Conservation (phyloP, 2,888 invertebrate genomes). For the Stenchaetothrips biformis region DNA sequence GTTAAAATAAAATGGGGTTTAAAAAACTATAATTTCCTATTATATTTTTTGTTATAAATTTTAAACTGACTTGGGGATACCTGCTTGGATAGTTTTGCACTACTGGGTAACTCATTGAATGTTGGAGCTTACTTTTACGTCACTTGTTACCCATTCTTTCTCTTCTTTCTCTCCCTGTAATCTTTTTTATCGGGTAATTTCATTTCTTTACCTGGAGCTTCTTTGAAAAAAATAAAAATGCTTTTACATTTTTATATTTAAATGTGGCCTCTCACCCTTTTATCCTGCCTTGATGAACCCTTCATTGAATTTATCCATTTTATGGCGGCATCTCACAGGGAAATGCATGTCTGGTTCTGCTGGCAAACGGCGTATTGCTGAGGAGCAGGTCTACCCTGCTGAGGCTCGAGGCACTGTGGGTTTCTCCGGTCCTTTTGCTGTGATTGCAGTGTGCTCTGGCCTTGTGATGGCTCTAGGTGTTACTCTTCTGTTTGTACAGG, state of each 20-base stretch:
- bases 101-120: not conserved
- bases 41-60: constrained; percentile 3
- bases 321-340: constrained; percentile 26
- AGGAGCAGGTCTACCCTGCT: constrained; percentile 45
- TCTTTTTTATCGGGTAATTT: not conserved
- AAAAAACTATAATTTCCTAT: not conserved
- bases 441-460: not conserved
- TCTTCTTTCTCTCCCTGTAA: not conserved
- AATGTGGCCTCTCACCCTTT: not conserved
- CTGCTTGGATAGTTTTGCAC: not conserved
- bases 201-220: not conserved
- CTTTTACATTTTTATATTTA: constrained; percentile 21
- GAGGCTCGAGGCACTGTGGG: not conserved
- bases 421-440: constrained; percentile 1
- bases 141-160: not conserved
- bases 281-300: not conserved
- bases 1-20: not conserved
- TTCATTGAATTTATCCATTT: not conserved
- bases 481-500: not conserved
- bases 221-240: not conserved
- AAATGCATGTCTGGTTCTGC: constrained; percentile 47
- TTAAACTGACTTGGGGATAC: not conserved
- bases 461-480: not conserved
- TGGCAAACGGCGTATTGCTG: constrained; percentile 67
- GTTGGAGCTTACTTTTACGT: too few species aligned